Conservation (phyloP, 2,888 invertebrate genomes). For the Melitaea athalia region DNA sequence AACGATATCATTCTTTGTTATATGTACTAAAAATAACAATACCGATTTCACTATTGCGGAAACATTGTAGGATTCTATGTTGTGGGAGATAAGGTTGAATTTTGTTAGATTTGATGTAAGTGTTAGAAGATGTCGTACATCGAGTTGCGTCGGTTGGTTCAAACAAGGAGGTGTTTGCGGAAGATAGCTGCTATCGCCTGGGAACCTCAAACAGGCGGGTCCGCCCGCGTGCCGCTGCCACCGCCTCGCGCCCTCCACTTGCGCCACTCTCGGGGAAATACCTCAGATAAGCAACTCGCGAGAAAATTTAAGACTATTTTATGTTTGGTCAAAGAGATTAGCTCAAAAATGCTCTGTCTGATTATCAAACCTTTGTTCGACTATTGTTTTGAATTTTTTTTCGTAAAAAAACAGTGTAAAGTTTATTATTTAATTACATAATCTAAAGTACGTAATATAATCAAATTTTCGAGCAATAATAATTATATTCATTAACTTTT, state of each 20-base stretch:
- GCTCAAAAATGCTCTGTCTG: background rate
- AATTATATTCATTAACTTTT: too few species aligned
- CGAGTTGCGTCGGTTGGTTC: slow-evolving; percentile 65
- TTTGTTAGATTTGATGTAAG: slow-evolving; percentile 26
- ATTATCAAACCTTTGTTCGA: too few species aligned
- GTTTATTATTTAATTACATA: background rate
- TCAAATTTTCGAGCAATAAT: too few species aligned
- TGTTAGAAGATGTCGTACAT: slow-evolving; percentile 42
- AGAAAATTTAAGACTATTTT: slow-evolving; percentile 9
- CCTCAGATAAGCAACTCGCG: slow-evolving; percentile 41
- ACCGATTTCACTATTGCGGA: slow-evolving; percentile 24
- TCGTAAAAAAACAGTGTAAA: background rate
- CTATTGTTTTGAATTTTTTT: background rate
- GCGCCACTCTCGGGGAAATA: slow-evolving; percentile 55
- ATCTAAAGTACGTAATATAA: too few species aligned
- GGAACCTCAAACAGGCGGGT: slow-evolving; percentile 78
- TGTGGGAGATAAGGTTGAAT: slow-evolving; percentile 24
- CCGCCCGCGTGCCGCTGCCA: slow-evolving; percentile 68
- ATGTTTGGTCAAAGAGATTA: background rate
- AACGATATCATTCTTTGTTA: slow-evolving; percentile 44
- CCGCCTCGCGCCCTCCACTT: slow-evolving; percentile 62
- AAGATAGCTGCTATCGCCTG: slow-evolving; percentile 80
- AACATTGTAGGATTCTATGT: slow-evolving; percentile 16
- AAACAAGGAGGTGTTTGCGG: slow-evolving; percentile 79
- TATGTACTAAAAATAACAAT: slow-evolving; percentile 40